Base-by-base conservation (phyloP, 2,888 invertebrate genomes). In the Drosophila paucipuncta region DNA sequence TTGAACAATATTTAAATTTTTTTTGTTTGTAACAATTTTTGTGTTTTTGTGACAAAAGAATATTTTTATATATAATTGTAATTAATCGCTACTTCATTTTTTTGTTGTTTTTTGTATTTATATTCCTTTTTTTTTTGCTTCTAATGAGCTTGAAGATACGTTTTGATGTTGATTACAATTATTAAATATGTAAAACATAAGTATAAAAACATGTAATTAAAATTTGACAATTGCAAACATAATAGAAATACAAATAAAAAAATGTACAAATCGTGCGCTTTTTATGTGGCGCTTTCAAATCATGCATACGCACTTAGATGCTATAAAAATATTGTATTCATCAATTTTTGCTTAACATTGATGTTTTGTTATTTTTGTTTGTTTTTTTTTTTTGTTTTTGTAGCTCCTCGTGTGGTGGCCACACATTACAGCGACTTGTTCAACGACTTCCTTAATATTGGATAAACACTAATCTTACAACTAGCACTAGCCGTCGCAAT, bases 391-490 rank as follows among this genome's bases (percentile, higher is more conserved):
- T 77, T 47, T 72, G 74, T 80, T 71, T 72, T 39, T 68, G 76
- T 66, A 76, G 55, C 61, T 63, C 41, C 39, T 47, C 30, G 39
- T 10, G 30, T 13, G 57, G 25, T 13, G n/a, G 60, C 72, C 73
- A 70, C 80, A 55, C 47, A 37, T 47, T 79, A 73, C 66, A 73
- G 69, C 78, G 68, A 80, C 59, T 72, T 63, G 54, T 67, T 65
- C 68, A 70, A 83, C 89, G 79, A 86, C 85, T 63, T 79, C 50
- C 61, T 81, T 79, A 81, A 65, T 57, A 75, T 71, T 68, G 67
- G 49, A 66, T 65, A 52, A 67, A n/a, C 41, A 30, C 22, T 47
- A 41, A 58, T 53, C 54, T 68, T 68, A 67, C 47, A 77, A 69
- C 78, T 73, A 76, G 4, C 52, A 63, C 67, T 73, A 64, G 67